These are phyloP conservation scores for Notarius lentiginosus DNA, from an alignment of 2,113 vertebrate genomes.

Conservation along the genomic window DNA sequence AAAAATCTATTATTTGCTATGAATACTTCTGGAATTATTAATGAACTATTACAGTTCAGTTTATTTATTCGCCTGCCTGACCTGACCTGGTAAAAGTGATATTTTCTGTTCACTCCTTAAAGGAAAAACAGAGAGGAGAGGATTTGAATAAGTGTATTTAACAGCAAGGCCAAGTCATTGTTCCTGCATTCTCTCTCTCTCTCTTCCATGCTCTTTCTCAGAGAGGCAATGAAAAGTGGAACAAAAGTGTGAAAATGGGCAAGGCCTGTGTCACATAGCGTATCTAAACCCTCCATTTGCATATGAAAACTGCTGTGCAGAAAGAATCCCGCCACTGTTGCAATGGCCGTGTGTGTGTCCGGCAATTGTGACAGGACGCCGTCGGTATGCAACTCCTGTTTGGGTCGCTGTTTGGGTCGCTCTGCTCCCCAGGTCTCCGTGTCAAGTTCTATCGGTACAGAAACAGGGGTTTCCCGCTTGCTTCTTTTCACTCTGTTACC, in stretches of 20 bases:
- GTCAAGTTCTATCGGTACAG: constrained; percentile 59
- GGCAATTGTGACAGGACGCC: constrained; percentile 64
- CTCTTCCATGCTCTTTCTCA: constrained; percentile 54
- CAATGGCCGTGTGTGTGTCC: constrained; percentile 62
- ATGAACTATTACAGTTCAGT: neutral
- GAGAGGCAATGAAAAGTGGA: constrained; percentile 73
- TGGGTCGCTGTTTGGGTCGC: constrained; percentile 42
- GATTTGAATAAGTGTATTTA: constrained; percentile 72
- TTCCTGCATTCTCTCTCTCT: constrained; percentile 58
- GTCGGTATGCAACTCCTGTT: constrained; percentile 60
- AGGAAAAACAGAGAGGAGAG: constrained; percentile 63
- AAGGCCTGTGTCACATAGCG: constrained; percentile 78
- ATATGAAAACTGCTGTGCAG: constrained; percentile 76
- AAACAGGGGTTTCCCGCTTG: constrained; percentile 58
- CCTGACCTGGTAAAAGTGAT: constrained; percentile 50
- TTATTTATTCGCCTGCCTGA: constrained; percentile 37
- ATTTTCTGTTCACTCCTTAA: constrained; percentile 48
- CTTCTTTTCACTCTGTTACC: constrained; percentile 52
- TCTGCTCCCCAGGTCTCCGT: constrained; percentile 53
- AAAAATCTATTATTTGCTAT: neutral
- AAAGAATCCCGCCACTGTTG: constrained; percentile 76
- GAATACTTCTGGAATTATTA: neutral
- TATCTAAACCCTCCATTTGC: constrained; percentile 80
- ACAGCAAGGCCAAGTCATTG: constrained; percentile 64
- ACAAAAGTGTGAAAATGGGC: constrained; percentile 74